Evolutionary conservation across 1,140 invertebrate genomes (phyloP), one percentile per base, ranked within the genome.

Genomic region (Hylaeus anthracinus): DNA sequence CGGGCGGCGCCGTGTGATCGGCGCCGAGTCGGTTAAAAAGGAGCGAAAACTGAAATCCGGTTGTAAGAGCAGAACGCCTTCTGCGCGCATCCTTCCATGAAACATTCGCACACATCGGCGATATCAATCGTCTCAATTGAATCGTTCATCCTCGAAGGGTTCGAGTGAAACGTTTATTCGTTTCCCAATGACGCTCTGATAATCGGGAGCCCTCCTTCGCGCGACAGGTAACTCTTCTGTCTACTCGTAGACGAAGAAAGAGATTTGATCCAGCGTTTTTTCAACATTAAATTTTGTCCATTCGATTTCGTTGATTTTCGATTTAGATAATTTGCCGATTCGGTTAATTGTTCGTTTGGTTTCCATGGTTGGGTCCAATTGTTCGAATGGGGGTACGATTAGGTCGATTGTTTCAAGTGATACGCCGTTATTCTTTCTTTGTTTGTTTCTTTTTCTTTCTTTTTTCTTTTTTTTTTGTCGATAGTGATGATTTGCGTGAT

Each of bases 11-110:
- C 9, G 9, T 3, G 48, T 8, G 9, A 9, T 39, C 26, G 37
- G 70, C 65, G 63, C 70, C 63, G 71, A 14, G 12, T 43, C 48
- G 41, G 61, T 64, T 41, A 41, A 48, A 53, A 86, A 82, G 69
- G 53, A 0, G 6, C 73, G 58, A 39, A 48, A 86, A 86, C 84
- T 77, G 70, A 86, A 86, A 86, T 83, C 81, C 81, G 43, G 84
- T 86, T 86, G 69, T 74, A 82, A 82, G 9, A 45, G 41, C 14
- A 64, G 41, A 39, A 5, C 45, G 74, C 81, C 74, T 61, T 76
- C 81, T 86, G 55, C 75, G 79, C 79, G 79, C 79, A 81, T 72
- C 56, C 70, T 72, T 75, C 58, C 61, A 69, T 72, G 72, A 71
- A 82, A 82, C 71, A 81, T 63, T 81, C 45, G 69, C 78, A 79